Evolutionary conservation across 2,797 vertebrate genomes (phyloP).

Genomic region (Sebastes itinus): DNA sequence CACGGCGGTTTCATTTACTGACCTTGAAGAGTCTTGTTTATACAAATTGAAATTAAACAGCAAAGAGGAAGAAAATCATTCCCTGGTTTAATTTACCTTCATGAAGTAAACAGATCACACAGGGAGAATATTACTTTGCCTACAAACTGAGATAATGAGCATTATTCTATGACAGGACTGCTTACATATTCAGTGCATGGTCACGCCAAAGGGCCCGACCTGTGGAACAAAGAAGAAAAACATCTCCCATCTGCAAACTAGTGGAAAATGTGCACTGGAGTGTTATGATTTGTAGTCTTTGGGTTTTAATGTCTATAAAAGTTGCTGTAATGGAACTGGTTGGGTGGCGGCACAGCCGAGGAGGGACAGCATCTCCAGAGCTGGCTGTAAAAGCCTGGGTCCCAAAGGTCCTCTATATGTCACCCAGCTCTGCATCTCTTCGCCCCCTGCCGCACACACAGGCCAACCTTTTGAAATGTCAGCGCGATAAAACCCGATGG

Average conservation of each 20-base stretch:
- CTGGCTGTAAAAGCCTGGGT: conserved; percentile 68
- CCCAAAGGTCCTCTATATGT: conserved; percentile 70
- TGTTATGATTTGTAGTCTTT: conserved; percentile 68
- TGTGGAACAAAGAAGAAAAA: conserved; percentile 42
- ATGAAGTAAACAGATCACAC: conserved; percentile 69
- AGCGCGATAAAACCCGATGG: conserved; percentile 78
- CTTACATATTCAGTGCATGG: conserved; percentile 52
- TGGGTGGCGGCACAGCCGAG: conserved; percentile 5
- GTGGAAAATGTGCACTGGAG: conserved; percentile 22
- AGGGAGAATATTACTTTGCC: conserved; percentile 49
- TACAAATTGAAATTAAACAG: conserved; percentile 76
- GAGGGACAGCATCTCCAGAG: conserved; percentile 45
- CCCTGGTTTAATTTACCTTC: conserved; percentile 64
- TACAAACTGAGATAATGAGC: conserved; percentile 59
- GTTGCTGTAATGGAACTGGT: conserved; percentile 65
- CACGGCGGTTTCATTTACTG: conserved; percentile 69
- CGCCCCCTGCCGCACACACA: conserved; percentile 50
- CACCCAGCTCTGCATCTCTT: conserved; percentile 69
- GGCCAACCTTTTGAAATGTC: conserved; percentile 86
- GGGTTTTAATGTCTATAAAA: conserved; percentile 68
- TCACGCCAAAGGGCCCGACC: conserved; percentile 27
- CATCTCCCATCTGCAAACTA: conserved; percentile 23
- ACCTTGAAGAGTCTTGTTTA: conserved; percentile 81
- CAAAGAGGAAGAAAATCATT: conserved; percentile 67
- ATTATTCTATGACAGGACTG: conserved; percentile 40